These are phyloP conservation scores for Apeltes quadracus DNA, from an alignment of 2,113 vertebrate genomes.

Conservation along the genomic window DNA sequence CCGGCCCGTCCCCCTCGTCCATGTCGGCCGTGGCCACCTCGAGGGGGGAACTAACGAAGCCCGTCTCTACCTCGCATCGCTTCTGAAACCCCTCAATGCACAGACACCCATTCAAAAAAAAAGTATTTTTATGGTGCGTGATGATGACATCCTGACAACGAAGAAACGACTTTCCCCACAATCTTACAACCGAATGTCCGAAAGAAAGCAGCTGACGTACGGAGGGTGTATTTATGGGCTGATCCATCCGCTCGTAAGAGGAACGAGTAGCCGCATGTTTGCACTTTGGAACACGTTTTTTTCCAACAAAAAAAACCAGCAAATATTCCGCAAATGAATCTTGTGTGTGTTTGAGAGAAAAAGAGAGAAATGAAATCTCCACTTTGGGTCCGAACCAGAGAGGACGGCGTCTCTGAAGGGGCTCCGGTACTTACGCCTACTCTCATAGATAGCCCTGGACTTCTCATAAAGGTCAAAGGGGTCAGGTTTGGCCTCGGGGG, in stretches of 20 bases:
- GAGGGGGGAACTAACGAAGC: not conserved
- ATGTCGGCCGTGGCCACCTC: not conserved
- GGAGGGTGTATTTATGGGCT: conserved; percentile 25
- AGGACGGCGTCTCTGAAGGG: not conserved
- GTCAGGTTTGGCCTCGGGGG: conserved; percentile 91
- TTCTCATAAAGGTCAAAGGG: conserved; percentile 97
- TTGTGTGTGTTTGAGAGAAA: conserved; percentile 7
- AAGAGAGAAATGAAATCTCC: conserved; percentile 7
- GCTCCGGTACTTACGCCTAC: conserved; percentile 95
- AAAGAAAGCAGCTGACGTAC: conserved; percentile 4
- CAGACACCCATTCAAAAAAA: too few relatives aligned
- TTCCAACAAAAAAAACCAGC: not conserved
- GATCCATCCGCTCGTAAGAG: not conserved
- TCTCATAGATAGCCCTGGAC: conserved; percentile 98
- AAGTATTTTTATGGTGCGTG: conserved; percentile 1
- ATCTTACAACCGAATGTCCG: conserved; percentile 20
- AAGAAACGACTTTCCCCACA: not conserved
- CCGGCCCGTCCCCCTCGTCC: not conserved
- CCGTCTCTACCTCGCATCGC: too few relatives aligned
- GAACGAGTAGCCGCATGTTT: conserved; percentile 8
- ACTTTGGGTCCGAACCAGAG: not conserved
- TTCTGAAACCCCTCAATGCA: too few relatives aligned
- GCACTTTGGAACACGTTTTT: not conserved
- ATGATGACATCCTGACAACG: not conserved
- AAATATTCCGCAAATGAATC: not conserved